Evolutionary conservation across 2,113 vertebrate genomes (phyloP), one percentile per base, ranked within the genome.

Genomic region (Vidua macroura): DNA sequence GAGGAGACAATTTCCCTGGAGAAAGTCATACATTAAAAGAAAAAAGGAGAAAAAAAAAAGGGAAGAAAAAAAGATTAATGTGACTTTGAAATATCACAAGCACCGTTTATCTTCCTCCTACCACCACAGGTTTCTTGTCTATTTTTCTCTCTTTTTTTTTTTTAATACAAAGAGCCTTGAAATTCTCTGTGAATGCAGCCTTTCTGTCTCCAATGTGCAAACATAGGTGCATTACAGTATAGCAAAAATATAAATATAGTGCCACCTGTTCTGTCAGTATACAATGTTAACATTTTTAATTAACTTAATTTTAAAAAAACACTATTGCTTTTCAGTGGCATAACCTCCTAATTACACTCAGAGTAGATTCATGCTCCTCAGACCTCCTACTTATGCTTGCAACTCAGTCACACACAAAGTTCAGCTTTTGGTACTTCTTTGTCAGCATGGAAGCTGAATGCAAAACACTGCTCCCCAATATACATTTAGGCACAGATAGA

Each of bases 21-120:
- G 95, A 96, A 94, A 95, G 84, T 92, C 82, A 95, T 92, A 95
- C 94, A 95, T 97, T 96, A 96, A 96, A 96, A 97, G 79, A 60
- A 88, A 92, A 77, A 89, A 67, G 10, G 9, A 84, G 9, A 82
- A 55, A 88, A 90, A 55, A 35, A 35, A 18, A 2, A 1, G 5
- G 20, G 1, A 27, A 46, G n/a, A 41, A 75, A 88, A 95, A 88
- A 86, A 95, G 94, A 97, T 96, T 95, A 96, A 97, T 95, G 91
- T 90, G 96, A 92, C 96, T 96, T 93, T 96, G 95, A 96, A 97
- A 95, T 95, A 94, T 96, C 93, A 96, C 93, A 96, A 95, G 90
- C 74, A 88, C 89, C 41, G 58, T 97, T 97, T 97, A 97, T 96
- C 95, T 97, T 95, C 70, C 80, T 96, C 88, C 94, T 96, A 94